Evolutionary conservation across 2,797 vertebrate species (phyloP), one percentile per base, ranked within the genome.

Genomic region (Clarias laeviceps): DNA sequence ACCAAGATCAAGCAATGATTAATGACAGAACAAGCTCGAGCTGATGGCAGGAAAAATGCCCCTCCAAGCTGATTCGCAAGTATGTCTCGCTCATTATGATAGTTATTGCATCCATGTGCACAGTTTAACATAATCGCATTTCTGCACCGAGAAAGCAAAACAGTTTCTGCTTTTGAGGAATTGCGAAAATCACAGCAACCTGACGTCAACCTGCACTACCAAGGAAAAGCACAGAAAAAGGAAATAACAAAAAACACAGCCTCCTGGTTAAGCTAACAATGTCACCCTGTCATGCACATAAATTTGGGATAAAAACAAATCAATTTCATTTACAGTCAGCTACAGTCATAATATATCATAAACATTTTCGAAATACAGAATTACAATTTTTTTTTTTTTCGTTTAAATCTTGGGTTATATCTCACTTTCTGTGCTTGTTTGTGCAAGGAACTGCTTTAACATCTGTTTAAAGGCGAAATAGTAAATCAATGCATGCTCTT

Each of bases 1-100:
- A 96, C 96, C 97, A 96, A 96, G 97, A 99, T 98, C 97, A 96
- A 95, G 94, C 90, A 93, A 95, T 99, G 98, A 99, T 99, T 97
- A 98, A 99, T 98, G 97, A 97, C 95, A 94, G 95, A 96, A 97
- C 96, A 96, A 96, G 96, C 95, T 95, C 92, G 94, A 94, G 94
- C 92, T 94, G 94, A 86, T 82, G 94, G 94, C 94, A 70, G 45
- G 68, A 62, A 92, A 93, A 97, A 96, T 96, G 94, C 96, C 96
- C 96, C 97, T 91, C 94, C 93, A 95, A 97, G 96, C 93, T 93
- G 93, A 94, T 88, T 88, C 76, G 77, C 78, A 80, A 83, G 81
- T 57, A 69, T 56, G 29, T 88, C 84, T 80, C 72, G 29, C 78
- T 68, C 62, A 70, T 84, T 85, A 81, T 65, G 27, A 34, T 37